Percentiles rank a stretch among this genome's conserved stretches.
Evolutionary conservation across 2,113 vertebrate species (phyloP).

Genomic region (Oostethus manadensis): DNA sequence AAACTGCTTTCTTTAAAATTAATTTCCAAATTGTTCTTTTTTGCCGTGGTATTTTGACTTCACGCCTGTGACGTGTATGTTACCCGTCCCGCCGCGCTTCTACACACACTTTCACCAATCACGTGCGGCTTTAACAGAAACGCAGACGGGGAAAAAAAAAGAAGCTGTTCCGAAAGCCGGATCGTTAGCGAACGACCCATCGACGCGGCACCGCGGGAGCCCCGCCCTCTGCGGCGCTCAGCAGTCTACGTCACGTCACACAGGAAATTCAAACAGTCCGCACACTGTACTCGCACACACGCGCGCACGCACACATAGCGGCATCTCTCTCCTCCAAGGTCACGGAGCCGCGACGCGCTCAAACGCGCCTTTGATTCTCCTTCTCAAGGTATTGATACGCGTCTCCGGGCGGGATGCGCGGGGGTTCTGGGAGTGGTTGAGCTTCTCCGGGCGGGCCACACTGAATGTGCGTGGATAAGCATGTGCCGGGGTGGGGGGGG

Average conservation of each 20-base stretch:
- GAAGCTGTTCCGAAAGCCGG: background rate
- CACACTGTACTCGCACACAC: background rate
- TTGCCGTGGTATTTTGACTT: too few relatives aligned
- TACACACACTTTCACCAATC: background rate
- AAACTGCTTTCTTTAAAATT: too few relatives aligned
- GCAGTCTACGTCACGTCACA: constrained; percentile 32
- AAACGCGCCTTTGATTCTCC: constrained; percentile 2
- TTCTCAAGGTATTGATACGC: constrained; percentile 49
- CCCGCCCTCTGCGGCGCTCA: constrained; percentile 46
- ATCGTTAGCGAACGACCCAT: background rate
- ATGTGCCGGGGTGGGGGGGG: constrained; percentile 12
- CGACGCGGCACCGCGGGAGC: constrained; percentile 26
- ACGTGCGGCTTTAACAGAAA: background rate
- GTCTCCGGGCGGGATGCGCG: background rate
- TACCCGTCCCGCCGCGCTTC: too few relatives aligned
- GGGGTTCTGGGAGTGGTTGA: background rate
- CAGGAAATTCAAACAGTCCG: constrained; percentile 54
- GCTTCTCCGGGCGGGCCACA: constrained; percentile 1
- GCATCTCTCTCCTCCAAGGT: constrained; percentile 62
- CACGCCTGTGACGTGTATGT: background rate
- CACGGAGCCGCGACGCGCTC: constrained; percentile 36
- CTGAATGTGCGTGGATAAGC: background rate
- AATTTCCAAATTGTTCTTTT: too few relatives aligned
- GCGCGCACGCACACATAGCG: constrained; percentile 20
- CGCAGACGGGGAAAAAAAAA: background rate